These are phyloP conservation scores for Perognathus longimembris DNA, from an alignment of 2,113 vertebrate genomes.

Conservation along the genomic window DNA sequence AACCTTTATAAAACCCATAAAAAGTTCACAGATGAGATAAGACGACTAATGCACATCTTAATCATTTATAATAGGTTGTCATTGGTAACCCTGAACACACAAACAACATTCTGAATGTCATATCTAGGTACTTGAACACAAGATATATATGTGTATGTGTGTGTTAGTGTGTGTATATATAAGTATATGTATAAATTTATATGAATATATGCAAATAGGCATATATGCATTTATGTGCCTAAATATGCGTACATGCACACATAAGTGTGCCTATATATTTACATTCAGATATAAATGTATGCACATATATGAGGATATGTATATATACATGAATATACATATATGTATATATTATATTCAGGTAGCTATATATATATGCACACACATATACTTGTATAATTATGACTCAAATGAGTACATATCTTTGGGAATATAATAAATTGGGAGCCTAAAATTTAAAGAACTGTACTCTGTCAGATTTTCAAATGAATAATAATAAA, in stretches of 20 bases:
- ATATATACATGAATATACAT: too few species aligned
- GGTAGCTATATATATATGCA: neutral
- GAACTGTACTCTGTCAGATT: neutral
- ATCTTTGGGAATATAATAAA: neutral
- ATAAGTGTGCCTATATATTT: too few species aligned
- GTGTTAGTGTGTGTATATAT: too few species aligned
- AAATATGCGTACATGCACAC: too few species aligned
- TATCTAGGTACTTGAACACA: too few species aligned
- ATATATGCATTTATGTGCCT: too few species aligned
- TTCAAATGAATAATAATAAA: neutral
- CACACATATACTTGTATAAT: neutral
- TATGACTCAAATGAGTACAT: constrained; percentile 25
- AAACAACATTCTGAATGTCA: neutral
- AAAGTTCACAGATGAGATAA: neutral
- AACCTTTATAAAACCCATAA: constrained; percentile 43
- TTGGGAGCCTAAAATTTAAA: neutral
- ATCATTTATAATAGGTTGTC: neutral
- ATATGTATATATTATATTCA: too few species aligned
- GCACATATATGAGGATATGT: too few species aligned
- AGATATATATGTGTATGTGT: too few species aligned
- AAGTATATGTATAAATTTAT: too few species aligned
- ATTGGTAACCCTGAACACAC: neutral
- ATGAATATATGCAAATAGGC: too few species aligned
- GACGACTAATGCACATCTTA: neutral
- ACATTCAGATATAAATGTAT: too few species aligned